Percentiles rank a stretch among this genome's conserved stretches.
phyloP scores from a whole-genome alignment of 2,888 invertebrate genomes.

The Encarsia formosa region DNA sequence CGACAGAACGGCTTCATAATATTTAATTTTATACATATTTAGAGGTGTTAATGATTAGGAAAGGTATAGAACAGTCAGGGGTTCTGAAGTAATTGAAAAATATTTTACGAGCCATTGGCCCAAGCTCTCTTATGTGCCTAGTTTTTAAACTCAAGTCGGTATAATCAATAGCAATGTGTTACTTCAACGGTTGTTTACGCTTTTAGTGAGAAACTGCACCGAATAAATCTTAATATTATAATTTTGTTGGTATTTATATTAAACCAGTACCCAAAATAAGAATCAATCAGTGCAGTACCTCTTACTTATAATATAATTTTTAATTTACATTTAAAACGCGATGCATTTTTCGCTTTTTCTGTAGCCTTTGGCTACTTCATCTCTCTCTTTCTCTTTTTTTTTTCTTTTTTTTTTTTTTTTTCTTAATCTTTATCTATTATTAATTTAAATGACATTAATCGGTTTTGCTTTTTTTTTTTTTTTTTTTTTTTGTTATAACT shows the following conservation, averaged over 20 bases:
- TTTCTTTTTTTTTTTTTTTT: no score
- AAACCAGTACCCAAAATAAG: no score
- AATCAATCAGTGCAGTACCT: no score
- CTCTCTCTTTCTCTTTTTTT: no score
- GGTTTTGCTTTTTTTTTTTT: no score
- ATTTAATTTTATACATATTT: constrained; percentile 23
- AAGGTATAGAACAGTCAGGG: constrained; percentile 40
- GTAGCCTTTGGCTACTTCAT: no score
- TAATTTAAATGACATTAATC: no score
- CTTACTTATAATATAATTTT: not conserved
- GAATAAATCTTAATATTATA: no score
- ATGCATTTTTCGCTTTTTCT: no score
- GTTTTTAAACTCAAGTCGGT: constrained; percentile 30
- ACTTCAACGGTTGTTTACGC: constrained; percentile 22
- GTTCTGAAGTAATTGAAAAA: constrained; percentile 47
- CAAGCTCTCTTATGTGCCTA: constrained; percentile 45
- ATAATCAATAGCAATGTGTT: constrained; percentile 35
- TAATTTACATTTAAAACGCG: not conserved
- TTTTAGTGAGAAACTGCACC: constrained; percentile 7
- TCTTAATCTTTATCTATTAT: no score
- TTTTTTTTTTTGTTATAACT: no score
- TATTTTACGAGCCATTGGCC: constrained; percentile 43
- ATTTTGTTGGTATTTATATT: no score
- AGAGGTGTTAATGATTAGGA: constrained; percentile 33
- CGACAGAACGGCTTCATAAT: constrained; percentile 11